Evolutionary conservation across 1,140 invertebrate species (phyloP), one percentile per base, ranked within the genome.

Genomic region (Halesus radiatus): DNA sequence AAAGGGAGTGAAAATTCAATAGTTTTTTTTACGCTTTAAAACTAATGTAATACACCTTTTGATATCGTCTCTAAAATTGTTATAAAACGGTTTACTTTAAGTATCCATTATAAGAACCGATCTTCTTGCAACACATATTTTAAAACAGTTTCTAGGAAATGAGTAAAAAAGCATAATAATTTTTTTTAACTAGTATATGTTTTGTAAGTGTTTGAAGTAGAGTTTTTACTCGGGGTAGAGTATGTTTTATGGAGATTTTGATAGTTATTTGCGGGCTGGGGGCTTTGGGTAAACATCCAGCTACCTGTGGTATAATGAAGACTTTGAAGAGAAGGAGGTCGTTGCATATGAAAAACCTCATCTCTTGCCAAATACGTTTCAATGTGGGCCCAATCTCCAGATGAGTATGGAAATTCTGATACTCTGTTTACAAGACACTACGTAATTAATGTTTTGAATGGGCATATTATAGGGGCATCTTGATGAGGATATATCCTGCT

Each of bases 271-370:
- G 7, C 50, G 18, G 1, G 32, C 18, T 70, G n/a, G 20, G 22
- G 8, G 6, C 66, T 6, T 22, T 52, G n/a, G 5, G 66, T 70
- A 18, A 70, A 70, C 66, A 70, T 45, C 50, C 37, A 20, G 66
- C 7, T 70, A 70, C 66, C 66, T 70, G 66, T 50, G 66, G 66
- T 70, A n/a, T 70, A 70, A 70, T 70, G 37, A 50, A 70, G 66
- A 70, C 32, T 70, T 70, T 70, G 66, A 52, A 70, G 37, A 37
- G 37, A 70, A 70, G 20, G 66, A 70, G 32, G 66, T 70, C 32
- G 66, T 70, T 70, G 66, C 66, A 70, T 70, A 70, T 70, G 66
- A 70, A 70, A 70, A 70, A 70, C 66, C 66, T 70, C 66, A 70
- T 70, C 66, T 50, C 66, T 6, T 50, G 16, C 22, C 18, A 70